Percentiles rank a stretch among this genome's conserved stretches.
Evolutionary conservation across 2,888 invertebrate genomes (phyloP).

Genomic region (Himalopsyche anomala): DNA sequence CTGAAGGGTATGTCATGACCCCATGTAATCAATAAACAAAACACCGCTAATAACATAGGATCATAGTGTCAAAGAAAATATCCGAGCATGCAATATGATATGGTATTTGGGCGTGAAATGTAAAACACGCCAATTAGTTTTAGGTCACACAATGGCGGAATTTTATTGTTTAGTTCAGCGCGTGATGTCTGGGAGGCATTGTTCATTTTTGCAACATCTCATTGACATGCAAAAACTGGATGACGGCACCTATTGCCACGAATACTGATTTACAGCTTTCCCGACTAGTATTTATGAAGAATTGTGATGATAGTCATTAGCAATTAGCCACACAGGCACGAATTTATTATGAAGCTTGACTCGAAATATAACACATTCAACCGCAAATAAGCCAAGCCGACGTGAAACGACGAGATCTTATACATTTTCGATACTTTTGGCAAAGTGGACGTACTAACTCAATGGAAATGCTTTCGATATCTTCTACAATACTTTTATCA

Average conservation of each 20-base stretch:
- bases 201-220: constrained; percentile 53
- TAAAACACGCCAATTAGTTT: constrained; percentile 39
- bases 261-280: constrained; percentile 58
- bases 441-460: too few relatives aligned
- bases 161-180: constrained; percentile 48
- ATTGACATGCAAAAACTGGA: constrained; percentile 57
- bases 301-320: background rate
- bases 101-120: constrained; percentile 26
- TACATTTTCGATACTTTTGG: too few relatives aligned
- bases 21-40: too few relatives aligned
- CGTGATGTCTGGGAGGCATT: constrained; percentile 51
- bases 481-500: too few relatives aligned
- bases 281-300: constrained; percentile 20
- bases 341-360: too few relatives aligned
- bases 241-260: constrained; percentile 46
- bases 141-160: constrained; percentile 40
- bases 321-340: background rate
- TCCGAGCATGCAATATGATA: background rate
- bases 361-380: too few relatives aligned
- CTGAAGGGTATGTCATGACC: too few relatives aligned
- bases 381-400: too few relatives aligned
- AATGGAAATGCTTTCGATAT: too few relatives aligned
- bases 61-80: constrained; percentile 16
- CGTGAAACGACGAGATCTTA: too few relatives aligned
- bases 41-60: constrained; percentile 3